Evolutionary conservation across 2,797 vertebrate species (phyloP), one percentile per base, ranked within the genome.

Genomic region (Odontamblyopus lacepedii): DNA sequence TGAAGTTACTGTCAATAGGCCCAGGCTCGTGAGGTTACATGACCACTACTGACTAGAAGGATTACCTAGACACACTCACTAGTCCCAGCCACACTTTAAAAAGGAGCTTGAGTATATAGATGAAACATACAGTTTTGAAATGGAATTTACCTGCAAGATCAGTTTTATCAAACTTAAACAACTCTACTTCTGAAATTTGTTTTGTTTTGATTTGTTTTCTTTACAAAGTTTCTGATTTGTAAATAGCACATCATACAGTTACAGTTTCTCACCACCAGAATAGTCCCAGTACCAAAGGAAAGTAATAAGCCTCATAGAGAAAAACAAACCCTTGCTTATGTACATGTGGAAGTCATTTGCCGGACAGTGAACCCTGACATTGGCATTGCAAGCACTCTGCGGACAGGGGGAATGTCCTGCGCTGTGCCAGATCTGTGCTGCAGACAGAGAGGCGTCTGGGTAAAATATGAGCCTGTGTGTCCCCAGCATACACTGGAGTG

Each of bases 391-490:
- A 73, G 60, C 50, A 60, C 59, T 50, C 63, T 76, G 80, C 53
- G 75, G 68, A 68, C 66, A n/a, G 9, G 57, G 69, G 87, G 89
- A 93, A 91, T 91, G 91, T 90, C 83, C 77, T 30, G 75, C 80
- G 74, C 81, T 74, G 76, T 78, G 76, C 84, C 86, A 91, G 89
- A 83, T 89, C 78, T 73, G 83, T 74, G 77, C 82, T 80, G 87
- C 85, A 93, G 92, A 93, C 92, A 89, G 86, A 67, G 76, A 88
- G 93, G 93, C 92, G 92, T 92, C 93, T 81, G 82, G 74, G 71
- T 91, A 92, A 90, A 91, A 93, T 87, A 90, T 73, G 87, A 93
- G 84, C 88, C 87, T 57, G 38, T 85, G 84, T 80, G 72, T 78
- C 80, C 74, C 78, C 64, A 66, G 48, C 63, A 50, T 71, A 70